Evolutionary conservation across 2,797 vertebrate genomes (phyloP).

Genomic region (Smutsia gigantea): DNA sequence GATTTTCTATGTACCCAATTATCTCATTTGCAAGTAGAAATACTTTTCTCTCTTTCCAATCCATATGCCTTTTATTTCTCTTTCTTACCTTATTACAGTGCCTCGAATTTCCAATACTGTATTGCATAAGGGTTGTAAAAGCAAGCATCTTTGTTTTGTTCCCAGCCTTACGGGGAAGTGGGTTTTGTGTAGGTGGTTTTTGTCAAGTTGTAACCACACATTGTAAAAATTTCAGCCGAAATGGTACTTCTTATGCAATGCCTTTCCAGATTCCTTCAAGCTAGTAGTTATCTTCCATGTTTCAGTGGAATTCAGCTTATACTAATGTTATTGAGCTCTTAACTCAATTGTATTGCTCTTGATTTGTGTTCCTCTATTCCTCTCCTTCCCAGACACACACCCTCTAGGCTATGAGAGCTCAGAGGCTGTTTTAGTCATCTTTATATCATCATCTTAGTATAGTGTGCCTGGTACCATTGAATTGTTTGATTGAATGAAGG

Average conservation of each 20-base stretch:
- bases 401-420: neutral
- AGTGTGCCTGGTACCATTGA: neutral
- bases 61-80: neutral
- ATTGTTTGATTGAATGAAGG: conserved; percentile 5
- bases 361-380: neutral
- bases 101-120: neutral
- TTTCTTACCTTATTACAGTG: neutral
- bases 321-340: neutral
- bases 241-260: neutral
- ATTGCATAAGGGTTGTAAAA: neutral
- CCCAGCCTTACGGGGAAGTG: neutral
- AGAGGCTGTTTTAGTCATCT: neutral
- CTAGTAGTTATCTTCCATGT: neutral
- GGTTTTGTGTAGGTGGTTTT: neutral
- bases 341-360: neutral
- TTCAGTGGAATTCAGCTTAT: neutral
- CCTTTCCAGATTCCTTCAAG: neutral
- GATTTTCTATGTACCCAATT: neutral
- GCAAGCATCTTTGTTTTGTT: neutral
- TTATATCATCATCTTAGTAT: neutral
- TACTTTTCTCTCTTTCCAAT: neutral
- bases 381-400: neutral
- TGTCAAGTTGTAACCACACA: conserved; percentile 1
- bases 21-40: conserved; percentile 16
- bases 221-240: neutral